A percentile compares a stretch with the other conserved stretches of the same genome.
These are phyloP conservation scores for Anastrepha ludens DNA, from an alignment of 1,140 invertebrate species.

Conservation along the genomic window DNA sequence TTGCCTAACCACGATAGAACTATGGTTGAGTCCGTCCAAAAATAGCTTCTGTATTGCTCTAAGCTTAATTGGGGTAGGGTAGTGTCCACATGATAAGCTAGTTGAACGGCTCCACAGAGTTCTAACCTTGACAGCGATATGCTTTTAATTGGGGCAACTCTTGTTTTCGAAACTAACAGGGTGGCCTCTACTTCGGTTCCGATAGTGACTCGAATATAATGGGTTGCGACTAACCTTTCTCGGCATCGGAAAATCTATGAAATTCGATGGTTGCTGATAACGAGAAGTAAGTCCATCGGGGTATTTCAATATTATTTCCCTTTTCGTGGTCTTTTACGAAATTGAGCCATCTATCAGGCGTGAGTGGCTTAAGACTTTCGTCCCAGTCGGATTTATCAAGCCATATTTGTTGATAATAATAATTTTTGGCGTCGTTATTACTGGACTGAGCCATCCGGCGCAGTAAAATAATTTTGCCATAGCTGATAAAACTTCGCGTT, in stretches of 20 bases:
- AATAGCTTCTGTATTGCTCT: conserved; percentile 62
- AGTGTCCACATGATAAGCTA: conserved; percentile 60
- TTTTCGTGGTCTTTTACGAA: conserved; percentile 25
- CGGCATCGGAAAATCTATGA: conserved; percentile 69
- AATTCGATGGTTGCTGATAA: conserved; percentile 55
- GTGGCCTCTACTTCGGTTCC: not conserved
- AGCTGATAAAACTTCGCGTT: not conserved
- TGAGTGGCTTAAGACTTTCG: conserved; percentile 55
- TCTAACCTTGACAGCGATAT: conserved; percentile 68
- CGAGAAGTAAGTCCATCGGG: conserved; percentile 60
- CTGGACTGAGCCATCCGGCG: conserved; percentile 11
- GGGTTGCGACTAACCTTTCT: conserved; percentile 64
- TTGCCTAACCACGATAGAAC: conserved; percentile 68
- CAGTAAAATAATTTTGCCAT: conserved; percentile 15
- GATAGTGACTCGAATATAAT: not conserved
- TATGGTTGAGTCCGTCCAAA: conserved; percentile 74
- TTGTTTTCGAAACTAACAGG: not conserved
- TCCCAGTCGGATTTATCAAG: conserved; percentile 33
- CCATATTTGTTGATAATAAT: conserved; percentile 30
- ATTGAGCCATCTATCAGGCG: conserved; percentile 56
- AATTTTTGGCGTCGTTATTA: conserved; percentile 22
- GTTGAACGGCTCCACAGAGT: conserved; percentile 66
- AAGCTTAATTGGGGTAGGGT: conserved; percentile 61
- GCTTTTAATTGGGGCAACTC: conserved; percentile 67
- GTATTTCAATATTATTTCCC: conserved; percentile 54